Conservation (phyloP, 2,888 invertebrate genomes). For the Phasia obesa region DNA sequence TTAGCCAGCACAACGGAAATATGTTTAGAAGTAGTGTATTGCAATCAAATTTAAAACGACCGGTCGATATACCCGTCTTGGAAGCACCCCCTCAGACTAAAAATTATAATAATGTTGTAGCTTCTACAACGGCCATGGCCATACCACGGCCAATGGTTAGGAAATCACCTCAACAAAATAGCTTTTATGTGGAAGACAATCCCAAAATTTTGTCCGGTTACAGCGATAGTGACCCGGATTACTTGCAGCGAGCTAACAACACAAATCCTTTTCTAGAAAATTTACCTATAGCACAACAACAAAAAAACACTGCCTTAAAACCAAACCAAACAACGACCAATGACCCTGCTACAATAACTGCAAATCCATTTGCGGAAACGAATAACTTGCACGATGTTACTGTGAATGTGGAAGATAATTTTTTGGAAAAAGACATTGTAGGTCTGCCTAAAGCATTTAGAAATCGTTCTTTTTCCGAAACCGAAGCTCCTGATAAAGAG, state of each 20-base stretch:
- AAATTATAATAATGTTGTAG: constrained; percentile 74
- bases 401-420: constrained; percentile 39
- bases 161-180: constrained; percentile 78
- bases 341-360: constrained; percentile 43
- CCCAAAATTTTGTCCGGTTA: constrained; percentile 52
- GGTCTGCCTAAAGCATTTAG: constrained; percentile 72
- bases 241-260: constrained; percentile 71
- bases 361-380: constrained; percentile 53
- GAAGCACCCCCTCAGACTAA: constrained; percentile 77
- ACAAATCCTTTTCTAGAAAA: constrained; percentile 80
- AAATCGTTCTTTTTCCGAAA: constrained; percentile 78
- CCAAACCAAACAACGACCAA: constrained; percentile 66
- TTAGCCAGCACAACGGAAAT: constrained; percentile 40
- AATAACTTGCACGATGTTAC: constrained; percentile 27
- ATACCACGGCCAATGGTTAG: constrained; percentile 81
- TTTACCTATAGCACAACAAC: constrained; percentile 72
- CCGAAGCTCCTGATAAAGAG: constrained; percentile 75
- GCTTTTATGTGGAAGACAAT: constrained; percentile 70
- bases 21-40: constrained; percentile 54
- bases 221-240: constrained; percentile 55
- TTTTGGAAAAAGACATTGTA: constrained; percentile 34
- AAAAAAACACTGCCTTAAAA: constrained; percentile 73
- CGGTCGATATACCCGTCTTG: constrained; percentile 53
- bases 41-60: constrained; percentile 40
- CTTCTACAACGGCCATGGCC: constrained; percentile 74